A percentile compares a stretch with the other conserved stretches of the same genome.
Conservation (phyloP, 2,113 vertebrate species). For the Petroica traversi region DNA sequence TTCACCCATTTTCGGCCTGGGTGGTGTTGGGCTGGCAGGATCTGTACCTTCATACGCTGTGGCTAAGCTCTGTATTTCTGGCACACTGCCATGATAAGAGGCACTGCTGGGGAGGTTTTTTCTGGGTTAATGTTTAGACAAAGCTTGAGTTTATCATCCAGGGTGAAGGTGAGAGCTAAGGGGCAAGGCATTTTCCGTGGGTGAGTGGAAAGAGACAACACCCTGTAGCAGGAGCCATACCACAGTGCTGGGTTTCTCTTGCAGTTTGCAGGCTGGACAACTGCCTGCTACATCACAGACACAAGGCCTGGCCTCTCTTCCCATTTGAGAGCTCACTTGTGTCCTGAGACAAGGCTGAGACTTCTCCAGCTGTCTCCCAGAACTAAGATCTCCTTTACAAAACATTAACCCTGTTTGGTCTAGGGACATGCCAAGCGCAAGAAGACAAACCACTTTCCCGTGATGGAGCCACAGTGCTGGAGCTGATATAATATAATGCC, state of each 20-base stretch:
- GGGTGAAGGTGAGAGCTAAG: not conserved
- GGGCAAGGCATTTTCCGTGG: not conserved
- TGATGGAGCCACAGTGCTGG: not conserved
- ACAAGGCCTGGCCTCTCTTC: not conserved
- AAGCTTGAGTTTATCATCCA: not conserved
- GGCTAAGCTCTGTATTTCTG: not conserved
- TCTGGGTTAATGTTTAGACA: slow-evolving; percentile 11
- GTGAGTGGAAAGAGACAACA: not conserved
- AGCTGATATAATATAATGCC: not conserved
- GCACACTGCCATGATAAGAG: not conserved
- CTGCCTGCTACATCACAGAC: not conserved
- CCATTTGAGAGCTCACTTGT: not conserved
- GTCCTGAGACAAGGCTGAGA: not conserved
- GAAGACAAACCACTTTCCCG: not conserved
- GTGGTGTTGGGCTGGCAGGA: not conserved
- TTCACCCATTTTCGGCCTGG: not conserved
- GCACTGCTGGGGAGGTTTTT: not conserved
- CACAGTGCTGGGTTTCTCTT: not conserved
- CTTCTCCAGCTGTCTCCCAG: accelerated
- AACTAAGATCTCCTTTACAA: not conserved
- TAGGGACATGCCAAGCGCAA: not conserved
- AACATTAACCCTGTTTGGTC: not conserved
- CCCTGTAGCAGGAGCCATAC: not conserved
- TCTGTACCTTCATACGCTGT: not conserved
- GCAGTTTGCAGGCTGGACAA: not conserved